phyloP scores from a whole-genome alignment of 2,797 vertebrate species.

The Hydrocynus forskahlii region DNA sequence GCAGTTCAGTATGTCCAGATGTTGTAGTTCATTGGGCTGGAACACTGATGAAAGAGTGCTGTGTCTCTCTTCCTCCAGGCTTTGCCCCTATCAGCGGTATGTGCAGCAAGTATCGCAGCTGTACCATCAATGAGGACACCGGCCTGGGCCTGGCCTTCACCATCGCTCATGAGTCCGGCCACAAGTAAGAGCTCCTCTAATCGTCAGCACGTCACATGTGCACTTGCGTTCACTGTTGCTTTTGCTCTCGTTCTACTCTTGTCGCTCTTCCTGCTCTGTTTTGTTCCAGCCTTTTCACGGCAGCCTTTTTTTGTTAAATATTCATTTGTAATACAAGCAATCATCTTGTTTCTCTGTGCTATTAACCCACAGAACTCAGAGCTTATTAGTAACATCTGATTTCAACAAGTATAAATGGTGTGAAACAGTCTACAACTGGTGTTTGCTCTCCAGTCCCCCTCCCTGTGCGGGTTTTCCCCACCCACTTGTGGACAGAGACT shows the following conservation, averaged over 20 bases:
- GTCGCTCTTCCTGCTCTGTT: too few relatives aligned
- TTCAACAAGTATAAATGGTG: too few relatives aligned
- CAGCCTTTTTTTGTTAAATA: too few relatives aligned
- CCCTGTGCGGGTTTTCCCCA: too few relatives aligned
- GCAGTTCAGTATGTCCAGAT: neutral
- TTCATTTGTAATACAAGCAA: too few relatives aligned
- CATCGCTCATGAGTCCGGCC: constrained; percentile 91
- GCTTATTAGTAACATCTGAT: too few relatives aligned
- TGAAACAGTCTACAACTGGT: too few relatives aligned
- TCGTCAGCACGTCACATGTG: neutral
- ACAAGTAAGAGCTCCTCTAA: constrained; percentile 80
- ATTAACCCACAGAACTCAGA: too few relatives aligned
- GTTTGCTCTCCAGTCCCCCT: too few relatives aligned
- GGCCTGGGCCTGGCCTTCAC: constrained; percentile 91
- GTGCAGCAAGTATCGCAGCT: constrained; percentile 92
- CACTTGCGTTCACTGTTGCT: neutral
- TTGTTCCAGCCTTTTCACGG: too few relatives aligned
- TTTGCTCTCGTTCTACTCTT: neutral
- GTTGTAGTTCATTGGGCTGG: neutral
- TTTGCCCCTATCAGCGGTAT: constrained; percentile 92
- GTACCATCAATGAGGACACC: constrained; percentile 90
- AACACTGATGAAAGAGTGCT: neutral
- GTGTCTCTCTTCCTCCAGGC: constrained; percentile 68
- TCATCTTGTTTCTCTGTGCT: too few relatives aligned
- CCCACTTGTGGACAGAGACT: too few relatives aligned